Conservation (phyloP, 2,888 invertebrate genomes). For the Tenthredo scrophulariae region DNA sequence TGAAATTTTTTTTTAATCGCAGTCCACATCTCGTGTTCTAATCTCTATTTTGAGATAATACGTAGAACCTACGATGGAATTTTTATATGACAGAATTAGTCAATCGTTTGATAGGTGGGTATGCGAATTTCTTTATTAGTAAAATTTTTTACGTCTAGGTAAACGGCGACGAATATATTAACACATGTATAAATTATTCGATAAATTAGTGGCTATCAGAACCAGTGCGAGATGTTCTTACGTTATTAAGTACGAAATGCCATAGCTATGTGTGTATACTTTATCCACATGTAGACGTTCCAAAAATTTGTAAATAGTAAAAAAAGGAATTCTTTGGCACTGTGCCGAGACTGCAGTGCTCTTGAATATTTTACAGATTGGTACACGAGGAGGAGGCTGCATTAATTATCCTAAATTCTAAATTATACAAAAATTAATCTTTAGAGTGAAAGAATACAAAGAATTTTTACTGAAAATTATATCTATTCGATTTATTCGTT, state of each 20-base stretch:
- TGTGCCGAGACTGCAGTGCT: constrained; percentile 22
- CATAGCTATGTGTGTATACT: neutral
- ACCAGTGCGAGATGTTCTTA: neutral
- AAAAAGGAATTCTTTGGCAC: neutral
- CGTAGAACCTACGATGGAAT: neutral
- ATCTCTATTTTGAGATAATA: neutral
- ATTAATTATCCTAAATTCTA: constrained; percentile 28
- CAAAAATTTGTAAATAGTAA: constrained; percentile 1
- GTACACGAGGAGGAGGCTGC: neutral
- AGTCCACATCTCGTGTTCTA: neutral
- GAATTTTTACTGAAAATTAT: neutral
- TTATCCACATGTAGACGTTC: constrained; percentile 15
- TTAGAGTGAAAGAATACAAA: no score
- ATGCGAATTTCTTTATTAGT: neutral
- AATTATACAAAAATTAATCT: neutral
- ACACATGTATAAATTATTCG: neutral
- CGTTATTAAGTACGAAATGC: neutral
- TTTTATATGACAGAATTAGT: neutral
- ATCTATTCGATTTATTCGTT: neutral
- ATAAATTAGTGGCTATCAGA: neutral
- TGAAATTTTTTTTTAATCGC: neutral
- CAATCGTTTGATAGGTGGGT: neutral
- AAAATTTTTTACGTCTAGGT: neutral
- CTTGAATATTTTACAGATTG: constrained; percentile 27
- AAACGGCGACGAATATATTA: neutral